Conservation (phyloP, 2,888 invertebrate species). For the Glyphotaelius pellucidus region DNA sequence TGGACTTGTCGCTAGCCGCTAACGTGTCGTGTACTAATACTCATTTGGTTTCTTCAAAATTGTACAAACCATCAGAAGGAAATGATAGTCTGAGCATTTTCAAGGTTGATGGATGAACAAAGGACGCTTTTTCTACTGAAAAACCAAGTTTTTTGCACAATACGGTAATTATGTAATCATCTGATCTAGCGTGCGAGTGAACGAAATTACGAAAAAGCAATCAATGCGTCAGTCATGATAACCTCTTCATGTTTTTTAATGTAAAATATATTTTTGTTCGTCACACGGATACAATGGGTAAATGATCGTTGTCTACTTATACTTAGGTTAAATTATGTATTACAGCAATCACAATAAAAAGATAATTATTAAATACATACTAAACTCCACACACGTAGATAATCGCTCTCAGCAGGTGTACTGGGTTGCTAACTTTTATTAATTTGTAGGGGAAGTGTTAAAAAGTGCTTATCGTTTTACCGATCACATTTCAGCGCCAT, state of each 20-base stretch:
- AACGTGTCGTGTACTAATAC: neutral
- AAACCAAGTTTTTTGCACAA: slow-evolving; percentile 61
- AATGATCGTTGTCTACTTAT: neutral
- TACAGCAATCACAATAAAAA: neutral
- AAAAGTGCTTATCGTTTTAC: no score
- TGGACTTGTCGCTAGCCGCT: neutral
- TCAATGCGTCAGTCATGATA: slow-evolving; percentile 55
- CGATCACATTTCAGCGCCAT: no score
- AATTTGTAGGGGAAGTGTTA: no score
- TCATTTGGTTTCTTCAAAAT: neutral
- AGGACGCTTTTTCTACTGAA: slow-evolving; percentile 61
- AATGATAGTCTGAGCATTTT: slow-evolving; percentile 60
- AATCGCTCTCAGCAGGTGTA: no score
- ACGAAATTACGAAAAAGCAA: slow-evolving; percentile 57
- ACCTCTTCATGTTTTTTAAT: slow-evolving; percentile 17
- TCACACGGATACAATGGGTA: neutral
- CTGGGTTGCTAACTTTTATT: no score
- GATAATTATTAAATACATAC: neutral
- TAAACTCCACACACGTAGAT: neutral
- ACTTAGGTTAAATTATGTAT: neutral
- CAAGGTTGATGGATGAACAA: slow-evolving; percentile 64
- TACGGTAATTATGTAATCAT: slow-evolving; percentile 63
- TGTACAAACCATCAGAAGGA: slow-evolving; percentile 54
- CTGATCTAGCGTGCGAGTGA: slow-evolving; percentile 59
- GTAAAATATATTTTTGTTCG: neutral